These are phyloP conservation scores for Diarsia rubi DNA, from an alignment of 2,888 invertebrate species.

Conservation along the genomic window DNA sequence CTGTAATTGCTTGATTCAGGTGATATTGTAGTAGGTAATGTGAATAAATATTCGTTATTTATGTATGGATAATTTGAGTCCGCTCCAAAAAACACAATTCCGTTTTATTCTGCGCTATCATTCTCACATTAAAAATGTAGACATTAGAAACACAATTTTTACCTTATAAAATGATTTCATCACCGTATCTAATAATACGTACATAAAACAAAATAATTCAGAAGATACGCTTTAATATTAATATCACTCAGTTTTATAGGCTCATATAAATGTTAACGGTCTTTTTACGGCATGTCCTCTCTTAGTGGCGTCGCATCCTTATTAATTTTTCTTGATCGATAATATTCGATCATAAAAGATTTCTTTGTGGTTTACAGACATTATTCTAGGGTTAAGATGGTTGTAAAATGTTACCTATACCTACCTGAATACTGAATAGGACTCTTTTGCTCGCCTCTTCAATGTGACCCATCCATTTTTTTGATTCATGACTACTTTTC, in stretches of 20 bases:
- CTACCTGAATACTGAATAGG: background rate
- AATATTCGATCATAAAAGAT: too few relatives aligned
- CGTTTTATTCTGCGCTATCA: background rate
- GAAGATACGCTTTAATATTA: conserved; percentile 71
- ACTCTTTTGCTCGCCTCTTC: background rate
- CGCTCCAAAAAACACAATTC: background rate
- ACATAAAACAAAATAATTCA: conserved; percentile 65
- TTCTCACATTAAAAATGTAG: conserved; percentile 31
- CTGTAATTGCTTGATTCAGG: background rate
- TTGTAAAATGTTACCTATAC: conserved; percentile 10
- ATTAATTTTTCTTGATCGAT: conserved; percentile 77
- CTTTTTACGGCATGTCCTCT: conserved; percentile 81
- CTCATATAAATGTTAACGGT: conserved; percentile 81
- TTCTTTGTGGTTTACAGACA: conserved; percentile 47
- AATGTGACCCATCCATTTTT: too few relatives aligned
- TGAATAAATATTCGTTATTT: background rate
- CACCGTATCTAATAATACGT: conserved; percentile 40
- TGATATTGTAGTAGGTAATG: background rate
- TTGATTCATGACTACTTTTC: too few relatives aligned
- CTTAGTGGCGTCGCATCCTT: conserved; percentile 73
- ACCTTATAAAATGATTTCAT: conserved; percentile 36
- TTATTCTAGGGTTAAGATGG: conserved; percentile 19
- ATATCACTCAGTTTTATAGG: conserved; percentile 81
- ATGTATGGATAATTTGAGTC: background rate
- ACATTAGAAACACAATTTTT: conserved; percentile 29